A percentile compares a stretch with the other conserved stretches of the same genome.
Conservation (phyloP, 1,140 invertebrate genomes). For the Brachionus manjavacas region DNA sequence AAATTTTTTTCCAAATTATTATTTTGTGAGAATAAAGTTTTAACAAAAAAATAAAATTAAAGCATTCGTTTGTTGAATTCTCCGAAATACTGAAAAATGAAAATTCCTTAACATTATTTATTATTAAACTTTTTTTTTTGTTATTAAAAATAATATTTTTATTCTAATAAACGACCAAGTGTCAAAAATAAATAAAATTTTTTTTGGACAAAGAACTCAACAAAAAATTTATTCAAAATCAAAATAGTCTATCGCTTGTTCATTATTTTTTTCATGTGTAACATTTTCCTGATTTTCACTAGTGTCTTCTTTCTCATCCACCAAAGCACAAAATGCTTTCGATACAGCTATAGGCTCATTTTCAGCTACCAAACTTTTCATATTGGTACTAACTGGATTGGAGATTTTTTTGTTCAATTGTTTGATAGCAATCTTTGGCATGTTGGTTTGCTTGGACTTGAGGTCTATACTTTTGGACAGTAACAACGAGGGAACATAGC, state of each 20-base stretch:
- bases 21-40: too few relatives aligned
- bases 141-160: neutral
- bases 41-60: too few relatives aligned
- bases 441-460: neutral
- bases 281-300: neutral
- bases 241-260: slow-evolving; percentile 6
- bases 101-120: too few relatives aligned
- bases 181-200: neutral
- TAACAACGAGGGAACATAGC: neutral
- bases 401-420: slow-evolving; percentile 23
- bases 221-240: slow-evolving; percentile 6
- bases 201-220: neutral
- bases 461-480: slow-evolving; percentile 13
- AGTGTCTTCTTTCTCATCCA: neutral
- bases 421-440: slow-evolving; percentile 24
- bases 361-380: slow-evolving; percentile 12
- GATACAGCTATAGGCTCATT: neutral
- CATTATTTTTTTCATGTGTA: neutral
- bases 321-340: neutral
- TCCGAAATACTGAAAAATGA: too few relatives aligned
- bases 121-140: neutral
- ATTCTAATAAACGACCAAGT: neutral
- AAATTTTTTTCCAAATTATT: too few relatives aligned
- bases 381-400: neutral
- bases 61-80: too few relatives aligned